These are phyloP conservation scores for Keiferia lycopersicella DNA, from an alignment of 2,888 invertebrate genomes.

Conservation along the genomic window DNA sequence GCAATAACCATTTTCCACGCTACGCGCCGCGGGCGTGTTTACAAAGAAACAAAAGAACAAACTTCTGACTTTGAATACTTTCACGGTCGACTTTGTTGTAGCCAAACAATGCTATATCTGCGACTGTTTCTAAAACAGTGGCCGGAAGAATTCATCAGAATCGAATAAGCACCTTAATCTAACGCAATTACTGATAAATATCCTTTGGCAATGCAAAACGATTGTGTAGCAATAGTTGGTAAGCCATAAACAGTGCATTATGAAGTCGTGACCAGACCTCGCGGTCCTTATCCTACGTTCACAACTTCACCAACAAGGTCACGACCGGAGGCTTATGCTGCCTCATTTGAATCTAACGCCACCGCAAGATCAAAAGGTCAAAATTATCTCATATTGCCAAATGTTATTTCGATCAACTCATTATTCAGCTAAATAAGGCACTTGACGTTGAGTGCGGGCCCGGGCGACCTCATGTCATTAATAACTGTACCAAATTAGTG, in stretches of 20 bases:
- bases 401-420: conserved; percentile 4
- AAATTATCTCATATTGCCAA: conserved; percentile 32
- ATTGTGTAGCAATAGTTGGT: conserved; percentile 15
- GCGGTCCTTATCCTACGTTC: conserved; percentile 47
- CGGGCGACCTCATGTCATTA: conserved; percentile 7
- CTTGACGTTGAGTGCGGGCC: background rate
- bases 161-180: background rate
- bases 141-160: background rate
- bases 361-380: conserved; percentile 43
- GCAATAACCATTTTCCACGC: conserved; percentile 63
- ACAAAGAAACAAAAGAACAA: conserved; percentile 42
- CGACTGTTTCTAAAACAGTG: background rate
- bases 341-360: conserved; percentile 47
- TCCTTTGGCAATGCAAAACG: conserved; percentile 2
- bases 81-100: conserved; percentile 23
- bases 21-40: conserved; percentile 41
- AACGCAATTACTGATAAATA: conserved; percentile 7
- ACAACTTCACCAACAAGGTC: conserved; percentile 56
- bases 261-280: conserved; percentile 25
- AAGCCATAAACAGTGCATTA: conserved; percentile 13
- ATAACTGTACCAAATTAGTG: background rate
- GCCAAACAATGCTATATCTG: background rate
- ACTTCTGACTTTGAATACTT: conserved; percentile 30
- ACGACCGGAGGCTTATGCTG: conserved; percentile 50
- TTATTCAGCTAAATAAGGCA: background rate